Conservation (phyloP, 2,113 vertebrate species). For the Centropristis striata region DNA sequence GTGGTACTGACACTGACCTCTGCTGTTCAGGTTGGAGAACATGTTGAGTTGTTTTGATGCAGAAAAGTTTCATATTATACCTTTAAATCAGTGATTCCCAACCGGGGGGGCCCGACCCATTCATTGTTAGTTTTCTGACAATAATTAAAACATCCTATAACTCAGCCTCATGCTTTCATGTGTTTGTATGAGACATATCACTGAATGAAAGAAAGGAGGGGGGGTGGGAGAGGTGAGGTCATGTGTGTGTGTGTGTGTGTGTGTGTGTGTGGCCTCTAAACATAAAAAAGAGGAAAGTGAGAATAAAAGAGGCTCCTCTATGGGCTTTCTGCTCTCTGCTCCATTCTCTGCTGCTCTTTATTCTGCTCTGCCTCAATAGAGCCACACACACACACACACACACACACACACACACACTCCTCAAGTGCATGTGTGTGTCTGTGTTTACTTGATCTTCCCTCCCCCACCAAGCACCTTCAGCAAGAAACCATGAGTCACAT, state of each 20-base stretch:
- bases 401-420: conserved; percentile 62
- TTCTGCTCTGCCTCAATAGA: conserved; percentile 48
- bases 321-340: conserved; percentile 19
- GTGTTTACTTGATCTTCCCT: conserved; percentile 56
- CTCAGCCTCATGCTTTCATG: neutral
- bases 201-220: neutral
- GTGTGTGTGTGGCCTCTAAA: conserved; percentile 22
- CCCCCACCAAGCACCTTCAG: conserved; percentile 52
- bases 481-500: conserved; percentile 44
- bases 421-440: conserved; percentile 31
- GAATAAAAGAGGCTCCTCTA: conserved; percentile 9
- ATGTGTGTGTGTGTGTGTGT: no score
- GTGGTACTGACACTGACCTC: no score
- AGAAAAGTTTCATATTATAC: no score
- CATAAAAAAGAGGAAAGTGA: conserved; percentile 12
- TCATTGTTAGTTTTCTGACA: no score
- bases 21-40: no score
- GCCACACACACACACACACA: conserved; percentile 61
- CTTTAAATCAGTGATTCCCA: no score
- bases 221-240: conserved; percentile 13
- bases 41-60: no score
- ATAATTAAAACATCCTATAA: neutral
- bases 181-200: neutral
- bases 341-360: conserved; percentile 53
- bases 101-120: no score